Conservation (phyloP, 1,140 invertebrate species). For the Danaus plexippus region DNA sequence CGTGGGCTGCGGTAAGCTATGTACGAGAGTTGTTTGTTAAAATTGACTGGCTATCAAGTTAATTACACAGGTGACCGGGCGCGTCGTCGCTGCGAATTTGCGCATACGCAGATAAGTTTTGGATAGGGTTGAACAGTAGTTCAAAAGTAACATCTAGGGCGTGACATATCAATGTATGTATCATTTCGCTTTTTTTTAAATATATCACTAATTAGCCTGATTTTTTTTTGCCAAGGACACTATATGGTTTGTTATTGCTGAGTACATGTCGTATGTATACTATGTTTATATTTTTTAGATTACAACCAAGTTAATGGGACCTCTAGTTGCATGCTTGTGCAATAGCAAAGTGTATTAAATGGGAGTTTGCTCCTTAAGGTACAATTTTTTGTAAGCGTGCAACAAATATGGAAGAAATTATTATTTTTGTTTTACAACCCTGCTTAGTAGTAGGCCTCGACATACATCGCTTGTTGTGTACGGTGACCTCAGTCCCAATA, state of each 20-base stretch:
- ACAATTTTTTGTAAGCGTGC: no score
- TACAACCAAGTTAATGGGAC: no score
- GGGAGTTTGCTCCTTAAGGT: no score
- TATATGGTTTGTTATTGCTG: no score
- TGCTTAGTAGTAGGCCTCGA: constrained; percentile 28
- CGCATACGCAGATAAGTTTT: constrained; percentile 12
- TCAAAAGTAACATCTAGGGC: background rate
- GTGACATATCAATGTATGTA: no score
- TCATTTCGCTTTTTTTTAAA: no score
- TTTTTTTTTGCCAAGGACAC: no score
- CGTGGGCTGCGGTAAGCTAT: constrained; percentile 15
- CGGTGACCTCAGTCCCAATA: constrained; percentile 47
- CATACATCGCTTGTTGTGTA: constrained; percentile 34
- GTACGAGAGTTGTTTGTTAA: constrained; percentile 17
- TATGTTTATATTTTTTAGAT: no score
- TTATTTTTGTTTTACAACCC: constrained; percentile 9
- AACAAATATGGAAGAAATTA: background rate
- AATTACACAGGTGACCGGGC: constrained; percentile 16
- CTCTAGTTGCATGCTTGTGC: no score
- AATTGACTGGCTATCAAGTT: constrained; percentile 19
- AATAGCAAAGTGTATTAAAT: no score
- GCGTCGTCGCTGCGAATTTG: constrained; percentile 10
- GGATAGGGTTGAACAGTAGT: constrained; percentile 11
- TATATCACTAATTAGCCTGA: no score
- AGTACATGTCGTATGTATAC: no score